phyloP scores from a whole-genome alignment of 2,113 vertebrate genomes.

The Thomomys bottae region DNA sequence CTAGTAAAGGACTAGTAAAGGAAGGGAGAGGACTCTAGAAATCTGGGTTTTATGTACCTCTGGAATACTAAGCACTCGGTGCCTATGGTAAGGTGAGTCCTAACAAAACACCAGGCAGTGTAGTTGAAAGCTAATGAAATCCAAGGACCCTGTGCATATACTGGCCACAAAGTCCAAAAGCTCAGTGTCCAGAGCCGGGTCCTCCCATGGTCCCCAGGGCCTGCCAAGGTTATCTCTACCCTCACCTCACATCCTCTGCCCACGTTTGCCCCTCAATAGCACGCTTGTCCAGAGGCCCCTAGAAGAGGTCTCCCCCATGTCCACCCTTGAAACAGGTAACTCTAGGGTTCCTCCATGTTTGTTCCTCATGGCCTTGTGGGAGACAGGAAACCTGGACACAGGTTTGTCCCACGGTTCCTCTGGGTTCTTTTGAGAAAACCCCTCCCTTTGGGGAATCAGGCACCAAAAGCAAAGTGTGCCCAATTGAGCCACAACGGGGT shows the following conservation, averaged over 20 bases:
- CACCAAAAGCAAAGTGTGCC: background rate
- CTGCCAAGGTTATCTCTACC: background rate
- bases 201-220: too few species aligned
- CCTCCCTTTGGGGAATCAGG: background rate
- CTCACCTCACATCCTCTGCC: background rate
- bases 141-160: too few species aligned
- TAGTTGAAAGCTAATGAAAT: fast-evolving
- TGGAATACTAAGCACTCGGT: too few species aligned
- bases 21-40: background rate
- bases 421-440: too few species aligned
- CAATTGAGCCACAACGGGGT: fast-evolving
- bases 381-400: background rate
- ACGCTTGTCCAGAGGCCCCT: background rate
- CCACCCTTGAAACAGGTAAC: background rate
- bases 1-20: too few species aligned
- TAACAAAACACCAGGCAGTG: background rate
- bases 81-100: too few species aligned
- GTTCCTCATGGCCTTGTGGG: too few species aligned
- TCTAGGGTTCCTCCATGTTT: background rate
- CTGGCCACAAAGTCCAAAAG: background rate
- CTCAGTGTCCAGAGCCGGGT: too few species aligned
- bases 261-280: background rate
- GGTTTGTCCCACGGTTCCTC: background rate
- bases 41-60: background rate
- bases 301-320: background rate